A percentile compares a stretch with the other conserved stretches of the same genome.
These are phyloP conservation scores for Seison nebaliae DNA, from an alignment of 1,140 invertebrate genomes.

Conservation along the genomic window DNA sequence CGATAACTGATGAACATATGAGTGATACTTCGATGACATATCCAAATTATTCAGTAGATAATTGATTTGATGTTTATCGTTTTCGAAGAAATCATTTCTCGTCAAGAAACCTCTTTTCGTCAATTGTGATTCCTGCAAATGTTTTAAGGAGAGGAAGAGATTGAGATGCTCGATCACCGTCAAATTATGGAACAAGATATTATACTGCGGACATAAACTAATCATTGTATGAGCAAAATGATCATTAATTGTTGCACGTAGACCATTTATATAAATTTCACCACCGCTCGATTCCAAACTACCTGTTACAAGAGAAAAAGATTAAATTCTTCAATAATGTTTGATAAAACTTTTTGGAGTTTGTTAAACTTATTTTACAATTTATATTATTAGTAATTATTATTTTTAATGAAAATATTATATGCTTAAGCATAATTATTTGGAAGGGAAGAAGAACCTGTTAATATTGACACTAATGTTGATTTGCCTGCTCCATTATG, in stretches of 20 bases:
- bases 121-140: too few species aligned
- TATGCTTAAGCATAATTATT: too few species aligned
- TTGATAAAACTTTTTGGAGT: not conserved
- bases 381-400: constrained; percentile 40
- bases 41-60: not conserved
- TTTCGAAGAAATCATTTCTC: constrained; percentile 4
- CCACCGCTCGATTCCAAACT: constrained; percentile 42
- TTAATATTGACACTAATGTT: constrained; percentile 39
- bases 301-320: constrained; percentile 17
- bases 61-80: not conserved
- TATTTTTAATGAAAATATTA: constrained; percentile 15
- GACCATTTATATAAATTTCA: constrained; percentile 40
- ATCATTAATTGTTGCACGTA: constrained; percentile 33
- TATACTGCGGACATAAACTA: constrained; percentile 74
- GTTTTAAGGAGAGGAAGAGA: constrained; percentile 40
- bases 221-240: constrained; percentile 38
- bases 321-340: too few species aligned
- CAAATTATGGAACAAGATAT: constrained; percentile 62
- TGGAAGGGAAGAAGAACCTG: too few species aligned
- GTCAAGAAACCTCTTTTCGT: too few species aligned
- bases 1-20: not conserved
- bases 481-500: constrained; percentile 42
- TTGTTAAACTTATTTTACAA: constrained; percentile 16
- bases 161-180: constrained; percentile 62
- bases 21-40: not conserved